Percentiles rank a stretch among this genome's conserved stretches.
Conservation (phyloP, 2,888 invertebrate species). For the Deilephila porcellus region DNA sequence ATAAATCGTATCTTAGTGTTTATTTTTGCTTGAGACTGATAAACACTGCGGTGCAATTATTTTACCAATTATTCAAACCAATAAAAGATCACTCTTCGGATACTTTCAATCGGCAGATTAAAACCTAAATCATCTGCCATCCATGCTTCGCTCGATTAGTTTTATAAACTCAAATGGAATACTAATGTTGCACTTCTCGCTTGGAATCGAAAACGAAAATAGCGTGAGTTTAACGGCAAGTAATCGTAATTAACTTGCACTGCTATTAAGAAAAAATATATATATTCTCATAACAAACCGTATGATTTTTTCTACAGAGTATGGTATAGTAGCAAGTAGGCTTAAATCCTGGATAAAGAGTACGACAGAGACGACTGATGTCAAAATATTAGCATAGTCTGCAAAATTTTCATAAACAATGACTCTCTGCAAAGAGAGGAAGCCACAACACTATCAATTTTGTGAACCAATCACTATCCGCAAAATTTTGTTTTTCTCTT, state of each 20-base stretch:
- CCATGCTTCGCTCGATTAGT: constrained; percentile 37
- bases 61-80: constrained; percentile 37
- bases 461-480: too few species aligned
- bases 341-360: too few species aligned
- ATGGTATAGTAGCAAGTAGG: too few species aligned
- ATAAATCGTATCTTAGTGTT: neutral
- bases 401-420: too few species aligned
- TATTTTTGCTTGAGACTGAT: constrained; percentile 42
- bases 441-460: too few species aligned
- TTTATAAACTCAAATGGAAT: constrained; percentile 11
- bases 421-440: too few species aligned
- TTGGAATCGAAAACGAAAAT: neutral
- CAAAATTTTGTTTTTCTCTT: neutral
- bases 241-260: too few species aligned
- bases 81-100: constrained; percentile 32
- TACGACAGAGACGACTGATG: too few species aligned
- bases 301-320: too few species aligned
- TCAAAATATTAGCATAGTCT: too few species aligned
- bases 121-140: constrained; percentile 59
- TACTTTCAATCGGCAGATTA: constrained; percentile 51
- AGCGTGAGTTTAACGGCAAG: neutral
- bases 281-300: too few species aligned
- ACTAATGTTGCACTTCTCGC: constrained; percentile 7
- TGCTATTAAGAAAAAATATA: too few species aligned
- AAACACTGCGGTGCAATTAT: constrained; percentile 47